Conservation (phyloP, 2,888 invertebrate genomes). For the Lasioglossum leucozonium region DNA sequence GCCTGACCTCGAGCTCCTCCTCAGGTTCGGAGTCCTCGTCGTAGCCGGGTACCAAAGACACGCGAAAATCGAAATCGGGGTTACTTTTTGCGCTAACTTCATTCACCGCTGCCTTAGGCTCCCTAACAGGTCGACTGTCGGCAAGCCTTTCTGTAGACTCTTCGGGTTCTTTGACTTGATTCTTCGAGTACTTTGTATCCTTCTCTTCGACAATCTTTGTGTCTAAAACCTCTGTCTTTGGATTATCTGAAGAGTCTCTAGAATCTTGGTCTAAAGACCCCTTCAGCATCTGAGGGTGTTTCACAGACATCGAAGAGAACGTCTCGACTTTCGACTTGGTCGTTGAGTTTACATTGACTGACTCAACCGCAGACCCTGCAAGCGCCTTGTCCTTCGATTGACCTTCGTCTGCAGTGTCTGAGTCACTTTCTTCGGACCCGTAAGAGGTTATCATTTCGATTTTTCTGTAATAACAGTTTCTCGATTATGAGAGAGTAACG, state of each 20-base stretch:
- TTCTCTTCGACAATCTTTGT: conserved; percentile 7
- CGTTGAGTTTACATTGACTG: not conserved
- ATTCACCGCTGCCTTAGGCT: not conserved
- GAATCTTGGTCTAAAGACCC: not conserved
- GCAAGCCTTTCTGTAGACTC: not conserved
- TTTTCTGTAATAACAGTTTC: conserved; percentile 81
- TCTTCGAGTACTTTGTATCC: conserved; percentile 35
- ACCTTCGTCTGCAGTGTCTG: conserved; percentile 75
- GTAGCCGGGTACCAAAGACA: conserved; percentile 86
- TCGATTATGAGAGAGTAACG: not conserved
- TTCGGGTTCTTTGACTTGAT: conserved; percentile 19
- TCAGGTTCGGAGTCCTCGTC: conserved; percentile 86
- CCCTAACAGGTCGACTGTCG: conserved; percentile 13
- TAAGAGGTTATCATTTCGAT: conserved; percentile 87
- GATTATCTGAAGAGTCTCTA: not conserved
- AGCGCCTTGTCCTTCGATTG: conserved; percentile 61
- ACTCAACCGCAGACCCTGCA: conserved; percentile 22
- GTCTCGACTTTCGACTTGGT: conserved; percentile 36
- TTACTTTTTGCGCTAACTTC: conserved; percentile 40
- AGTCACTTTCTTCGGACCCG: conserved; percentile 85
- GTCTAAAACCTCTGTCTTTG: not conserved
- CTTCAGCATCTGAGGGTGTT: conserved; percentile 19
- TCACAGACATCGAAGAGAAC: conserved; percentile 1
- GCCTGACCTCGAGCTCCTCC: conserved; percentile 76
- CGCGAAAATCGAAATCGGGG: conserved; percentile 60